Conservation (phyloP, 2,113 vertebrate species). For the Pantherophis guttatus region DNA sequence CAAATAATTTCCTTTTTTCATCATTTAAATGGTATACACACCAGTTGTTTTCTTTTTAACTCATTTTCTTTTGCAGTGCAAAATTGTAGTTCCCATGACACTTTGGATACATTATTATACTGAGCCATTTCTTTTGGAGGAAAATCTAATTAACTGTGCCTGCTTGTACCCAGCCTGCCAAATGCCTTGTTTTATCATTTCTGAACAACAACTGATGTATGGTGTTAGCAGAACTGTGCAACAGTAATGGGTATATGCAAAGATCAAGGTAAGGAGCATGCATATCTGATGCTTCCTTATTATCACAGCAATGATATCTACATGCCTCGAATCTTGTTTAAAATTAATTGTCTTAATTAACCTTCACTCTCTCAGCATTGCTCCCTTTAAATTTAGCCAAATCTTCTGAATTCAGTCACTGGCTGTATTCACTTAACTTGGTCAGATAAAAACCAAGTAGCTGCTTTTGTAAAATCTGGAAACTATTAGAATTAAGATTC, state of each 20-base stretch:
- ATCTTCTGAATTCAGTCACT: neutral
- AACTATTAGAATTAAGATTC: neutral
- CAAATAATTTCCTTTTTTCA: neutral
- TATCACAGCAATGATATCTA: constrained; percentile 32
- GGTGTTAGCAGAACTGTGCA: constrained; percentile 43
- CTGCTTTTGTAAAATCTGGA: neutral
- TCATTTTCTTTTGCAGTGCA: constrained; percentile 44
- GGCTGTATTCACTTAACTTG: neutral
- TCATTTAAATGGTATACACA: neutral
- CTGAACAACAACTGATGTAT: constrained; percentile 20
- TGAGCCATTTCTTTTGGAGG: constrained; percentile 49
- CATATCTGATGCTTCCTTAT: constrained; percentile 39
- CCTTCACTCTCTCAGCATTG: neutral
- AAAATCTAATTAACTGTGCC: constrained; percentile 53
- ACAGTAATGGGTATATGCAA: constrained; percentile 56
- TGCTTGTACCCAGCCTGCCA: constrained; percentile 52
- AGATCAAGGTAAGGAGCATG: constrained; percentile 35
- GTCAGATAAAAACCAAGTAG: neutral
- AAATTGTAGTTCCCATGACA: constrained; percentile 42
- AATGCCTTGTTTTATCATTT: constrained; percentile 47
- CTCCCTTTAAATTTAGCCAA: neutral
- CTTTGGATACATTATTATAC: constrained; percentile 38
- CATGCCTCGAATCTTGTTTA: constrained; percentile 11
- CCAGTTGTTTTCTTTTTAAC: constrained; percentile 31
- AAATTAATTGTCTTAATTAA: constrained; percentile 37